phyloP scores from a whole-genome alignment of 2,888 invertebrate genomes.

The Drosophila monieri region DNA sequence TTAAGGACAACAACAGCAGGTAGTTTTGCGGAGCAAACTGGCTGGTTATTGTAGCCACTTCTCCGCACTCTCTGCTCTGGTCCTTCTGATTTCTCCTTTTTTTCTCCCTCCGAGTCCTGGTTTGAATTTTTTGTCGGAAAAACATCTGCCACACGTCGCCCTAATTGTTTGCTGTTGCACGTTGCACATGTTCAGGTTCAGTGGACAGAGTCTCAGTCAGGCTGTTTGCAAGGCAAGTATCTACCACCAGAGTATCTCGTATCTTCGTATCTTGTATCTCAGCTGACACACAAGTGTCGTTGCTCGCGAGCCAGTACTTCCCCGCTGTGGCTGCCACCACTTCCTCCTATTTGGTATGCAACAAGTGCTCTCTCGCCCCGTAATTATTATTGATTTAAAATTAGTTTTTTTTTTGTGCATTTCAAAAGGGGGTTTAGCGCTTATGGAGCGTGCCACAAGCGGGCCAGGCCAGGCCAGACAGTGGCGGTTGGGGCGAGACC shows the following conservation, averaged over 20 bases:
- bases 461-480: slow-evolving; percentile 25
- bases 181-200: slow-evolving; percentile 54
- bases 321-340: slow-evolving; percentile 42
- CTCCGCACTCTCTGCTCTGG: slow-evolving; percentile 14
- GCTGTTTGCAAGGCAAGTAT: background rate
- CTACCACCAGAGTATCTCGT: slow-evolving; percentile 18
- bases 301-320: slow-evolving; percentile 64
- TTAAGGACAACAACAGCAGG: slow-evolving; percentile 57
- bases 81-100: slow-evolving; percentile 49
- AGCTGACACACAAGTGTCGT: slow-evolving; percentile 40
- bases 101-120: slow-evolving; percentile 48
- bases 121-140: slow-evolving; percentile 42
- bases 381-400: slow-evolving; percentile 76
- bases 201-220: no score
- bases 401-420: slow-evolving; percentile 52
- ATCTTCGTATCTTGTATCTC: slow-evolving; percentile 43
- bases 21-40: slow-evolving; percentile 47
- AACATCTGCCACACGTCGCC: slow-evolving; percentile 76
- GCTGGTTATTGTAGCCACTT: slow-evolving; percentile 64
- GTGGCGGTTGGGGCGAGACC: background rate
- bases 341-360: slow-evolving; percentile 71
- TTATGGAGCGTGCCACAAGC: slow-evolving; percentile 67
- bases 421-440: slow-evolving; percentile 46
- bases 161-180: slow-evolving; percentile 75
- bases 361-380: slow-evolving; percentile 64